Conservation (phyloP, 1,140 invertebrate species). For the Lethocerus indicus region DNA sequence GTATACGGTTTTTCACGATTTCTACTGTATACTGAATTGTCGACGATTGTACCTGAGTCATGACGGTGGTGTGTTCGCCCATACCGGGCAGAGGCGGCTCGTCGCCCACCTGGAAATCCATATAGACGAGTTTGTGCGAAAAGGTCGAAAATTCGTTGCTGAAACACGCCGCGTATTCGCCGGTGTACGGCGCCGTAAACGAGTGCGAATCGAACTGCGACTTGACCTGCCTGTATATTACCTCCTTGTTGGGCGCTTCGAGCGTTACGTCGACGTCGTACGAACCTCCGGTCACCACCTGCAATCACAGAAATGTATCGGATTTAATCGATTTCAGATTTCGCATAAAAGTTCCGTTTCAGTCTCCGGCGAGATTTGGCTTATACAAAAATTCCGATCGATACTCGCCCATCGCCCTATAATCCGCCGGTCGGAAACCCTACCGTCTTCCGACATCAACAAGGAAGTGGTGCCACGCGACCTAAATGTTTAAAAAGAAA, state of each 20-base stretch:
- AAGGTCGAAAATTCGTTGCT: constrained; percentile 99
- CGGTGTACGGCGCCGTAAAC: constrained; percentile 57
- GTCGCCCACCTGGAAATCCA: constrained; percentile 94
- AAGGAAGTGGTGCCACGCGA: not conserved
- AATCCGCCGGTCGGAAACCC: not conserved
- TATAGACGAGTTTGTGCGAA: constrained; percentile 98
- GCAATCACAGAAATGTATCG: constrained; percentile 15
- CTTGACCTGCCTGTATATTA: constrained; percentile 84
- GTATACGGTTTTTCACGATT: no score
- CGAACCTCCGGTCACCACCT: constrained; percentile 98
- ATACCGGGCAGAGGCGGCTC: constrained; percentile 71
- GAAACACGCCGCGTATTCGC: constrained; percentile 84
- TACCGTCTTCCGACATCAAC: not conserved
- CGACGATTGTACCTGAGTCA: constrained; percentile 93
- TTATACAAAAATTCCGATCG: not conserved
- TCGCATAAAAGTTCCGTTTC: no score
- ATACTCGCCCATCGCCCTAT: not conserved
- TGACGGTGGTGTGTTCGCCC: constrained; percentile 77
- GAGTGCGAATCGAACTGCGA: constrained; percentile 87
- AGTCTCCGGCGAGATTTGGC: no score
- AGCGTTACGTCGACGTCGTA: constrained; percentile 95
- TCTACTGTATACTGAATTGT: no score
- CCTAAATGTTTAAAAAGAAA: not conserved
- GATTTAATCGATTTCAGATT: no score
- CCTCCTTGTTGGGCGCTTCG: constrained; percentile 71